Percentiles rank a stretch among this genome's conserved stretches.
Evolutionary conservation across 2,797 vertebrate genomes (phyloP).

Genomic region (Rhynchonycteris naso): DNA sequence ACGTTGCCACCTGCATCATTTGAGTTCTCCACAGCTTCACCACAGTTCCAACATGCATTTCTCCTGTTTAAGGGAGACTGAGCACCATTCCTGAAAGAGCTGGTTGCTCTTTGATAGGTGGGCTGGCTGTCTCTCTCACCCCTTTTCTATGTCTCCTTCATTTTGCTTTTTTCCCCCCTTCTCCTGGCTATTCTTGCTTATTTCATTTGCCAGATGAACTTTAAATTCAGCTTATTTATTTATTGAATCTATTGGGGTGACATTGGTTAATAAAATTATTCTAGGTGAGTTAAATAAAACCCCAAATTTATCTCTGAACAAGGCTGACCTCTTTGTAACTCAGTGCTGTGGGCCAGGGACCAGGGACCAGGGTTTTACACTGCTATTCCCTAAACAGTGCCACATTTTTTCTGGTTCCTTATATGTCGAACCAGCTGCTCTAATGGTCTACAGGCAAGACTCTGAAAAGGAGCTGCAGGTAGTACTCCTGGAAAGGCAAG

Average conservation of each 20-base stretch:
- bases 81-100: background rate
- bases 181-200: background rate
- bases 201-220: background rate
- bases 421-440: too few species aligned
- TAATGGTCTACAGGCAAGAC: accelerated
- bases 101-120: background rate
- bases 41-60: background rate
- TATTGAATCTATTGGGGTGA: too few species aligned
- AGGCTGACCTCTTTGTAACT: background rate
- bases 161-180: background rate
- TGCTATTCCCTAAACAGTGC: background rate
- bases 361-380: accelerated
- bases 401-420: background rate
- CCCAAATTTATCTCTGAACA: background rate
- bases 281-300: background rate
- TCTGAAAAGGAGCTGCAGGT: background rate
- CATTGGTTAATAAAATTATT: background rate
- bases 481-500: background rate
- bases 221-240: background rate
- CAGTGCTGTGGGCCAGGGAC: background rate
- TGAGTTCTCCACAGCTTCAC: background rate
- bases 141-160: too few species aligned
- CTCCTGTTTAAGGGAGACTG: background rate
- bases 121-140: background rate
- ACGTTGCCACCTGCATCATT: background rate